phyloP scores from a whole-genome alignment of 2,113 vertebrate genomes.

The Rhagologus leucostigma region DNA sequence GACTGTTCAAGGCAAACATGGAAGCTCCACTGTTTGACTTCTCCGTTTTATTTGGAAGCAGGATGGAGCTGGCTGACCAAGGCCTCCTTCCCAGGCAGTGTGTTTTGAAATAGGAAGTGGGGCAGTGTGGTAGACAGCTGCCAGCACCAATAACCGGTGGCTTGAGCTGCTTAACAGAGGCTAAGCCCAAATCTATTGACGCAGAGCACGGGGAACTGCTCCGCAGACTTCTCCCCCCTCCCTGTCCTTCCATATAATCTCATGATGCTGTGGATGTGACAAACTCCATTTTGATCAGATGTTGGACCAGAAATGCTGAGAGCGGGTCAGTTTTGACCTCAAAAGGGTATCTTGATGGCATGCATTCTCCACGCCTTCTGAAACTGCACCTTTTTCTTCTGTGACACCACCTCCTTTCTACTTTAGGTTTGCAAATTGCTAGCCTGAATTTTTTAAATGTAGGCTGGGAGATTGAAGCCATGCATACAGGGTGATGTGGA shows the following conservation, averaged over 20 bases:
- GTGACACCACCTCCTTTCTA: not conserved
- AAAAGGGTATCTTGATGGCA: not conserved
- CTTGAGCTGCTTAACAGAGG: conserved; percentile 67
- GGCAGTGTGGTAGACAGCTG: conserved; percentile 50
- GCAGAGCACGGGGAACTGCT: conserved; percentile 59
- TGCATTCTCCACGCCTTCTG: not conserved
- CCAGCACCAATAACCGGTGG: conserved; percentile 29
- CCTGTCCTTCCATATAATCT: conserved; percentile 68
- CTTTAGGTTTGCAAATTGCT: not conserved
- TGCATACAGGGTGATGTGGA: not conserved
- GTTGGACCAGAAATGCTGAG: not conserved
- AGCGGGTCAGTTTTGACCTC: not conserved
- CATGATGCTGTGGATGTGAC: conserved; percentile 15
- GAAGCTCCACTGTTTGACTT: not conserved
- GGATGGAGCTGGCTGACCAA: not conserved
- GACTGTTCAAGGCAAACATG: not conserved
- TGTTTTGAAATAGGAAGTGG: conserved; percentile 30
- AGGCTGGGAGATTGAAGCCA: not conserved
- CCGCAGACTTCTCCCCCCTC: conserved; percentile 57
- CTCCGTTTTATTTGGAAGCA: not conserved
- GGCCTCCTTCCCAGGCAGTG: not conserved
- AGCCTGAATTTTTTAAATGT: not conserved
- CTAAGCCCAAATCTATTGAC: conserved; percentile 79
- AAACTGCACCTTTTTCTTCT: not conserved
- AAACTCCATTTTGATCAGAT: conserved; percentile 54